phyloP scores from a whole-genome alignment of 1,140 invertebrate genomes.

The Telenomus remus region DNA sequence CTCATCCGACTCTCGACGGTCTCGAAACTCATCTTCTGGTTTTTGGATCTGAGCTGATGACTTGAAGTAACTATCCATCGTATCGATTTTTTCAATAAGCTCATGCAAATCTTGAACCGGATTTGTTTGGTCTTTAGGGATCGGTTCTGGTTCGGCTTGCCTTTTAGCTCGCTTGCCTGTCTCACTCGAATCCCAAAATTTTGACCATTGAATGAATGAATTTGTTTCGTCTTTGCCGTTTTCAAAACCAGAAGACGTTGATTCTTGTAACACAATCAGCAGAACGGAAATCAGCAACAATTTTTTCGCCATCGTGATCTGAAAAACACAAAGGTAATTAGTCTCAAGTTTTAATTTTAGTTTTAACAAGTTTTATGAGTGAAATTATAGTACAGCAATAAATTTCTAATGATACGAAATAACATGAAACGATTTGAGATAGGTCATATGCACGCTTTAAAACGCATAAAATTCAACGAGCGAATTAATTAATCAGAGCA shows the following conservation, averaged over 20 bases:
- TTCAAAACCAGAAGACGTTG: neutral
- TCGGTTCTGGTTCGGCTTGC: slow-evolving; percentile 16
- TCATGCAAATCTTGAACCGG: slow-evolving; percentile 21
- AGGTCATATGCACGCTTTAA: neutral
- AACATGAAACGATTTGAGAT: too few species aligned
- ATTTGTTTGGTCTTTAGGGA: slow-evolving; percentile 4
- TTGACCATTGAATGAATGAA: too few species aligned
- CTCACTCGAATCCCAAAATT: too few species aligned
- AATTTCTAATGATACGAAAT: too few species aligned
- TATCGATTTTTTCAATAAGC: slow-evolving; percentile 34
- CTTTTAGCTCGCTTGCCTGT: slow-evolving; percentile 15
- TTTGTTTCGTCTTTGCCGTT: neutral
- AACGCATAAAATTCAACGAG: slow-evolving; percentile 10
- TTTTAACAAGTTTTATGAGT: too few species aligned
- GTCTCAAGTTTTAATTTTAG: too few species aligned
- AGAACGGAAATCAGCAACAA: slow-evolving; percentile 27
- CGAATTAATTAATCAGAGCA: slow-evolving; percentile 29
- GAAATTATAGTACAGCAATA: too few species aligned
- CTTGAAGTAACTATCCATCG: slow-evolving; percentile 12
- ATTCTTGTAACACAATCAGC: slow-evolving; percentile 2
- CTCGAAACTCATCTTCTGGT: slow-evolving; percentile 40
- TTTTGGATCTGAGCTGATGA: slow-evolving; percentile 9
- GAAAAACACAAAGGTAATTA: slow-evolving; percentile 6
- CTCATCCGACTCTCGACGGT: slow-evolving; percentile 63
- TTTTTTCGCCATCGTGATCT: slow-evolving; percentile 34